Evolutionary conservation across 2,888 invertebrate species (phyloP), one percentile per base, ranked within the genome.

Genomic region (Exocentrus adspersus): DNA sequence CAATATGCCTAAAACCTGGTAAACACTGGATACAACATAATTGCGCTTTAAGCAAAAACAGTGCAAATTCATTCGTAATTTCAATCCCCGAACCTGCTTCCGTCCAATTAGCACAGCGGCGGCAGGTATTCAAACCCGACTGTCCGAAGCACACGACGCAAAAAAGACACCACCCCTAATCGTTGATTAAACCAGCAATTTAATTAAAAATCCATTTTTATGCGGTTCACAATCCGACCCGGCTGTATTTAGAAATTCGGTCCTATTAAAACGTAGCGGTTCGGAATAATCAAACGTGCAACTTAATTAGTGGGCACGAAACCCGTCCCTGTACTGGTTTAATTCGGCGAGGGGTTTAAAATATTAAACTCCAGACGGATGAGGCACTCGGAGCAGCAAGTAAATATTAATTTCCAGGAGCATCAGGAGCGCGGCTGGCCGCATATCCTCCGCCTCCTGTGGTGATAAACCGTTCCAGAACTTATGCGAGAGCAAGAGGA

Each of bases 321-420:
- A 10, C 17, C 32, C 24, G 41, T 19, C 42, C 7, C 30, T 37
- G 59, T 50, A 16, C 59, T 17, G 53, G 52, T 32, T 46, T 53
- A 60, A 60, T 60, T 52, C 19, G 60, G 51, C 42, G 21, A 14
- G 52, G 58, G 60, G 32, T 32, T 60, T 60, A 53, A 52, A 60
- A 53, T 60, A 60, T 60, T 60, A 60, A 60, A 28, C 45, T 59
- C 20, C 20, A 51, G 59, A 41, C 59, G 37, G 51, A 58, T 32
- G 58, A 58, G 43, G 50, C 48, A 51, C 19, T 42, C 59, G 43
- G 10, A 53, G 21, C 46, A 45, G 28, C 43, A 41, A 37, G 64
- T 61, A 64, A 64, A 64, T 64, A 64, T 64, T 64, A 64, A 64
- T 61, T 64, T 50, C 54, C 37, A 48, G 32, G 62, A 45, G 43